Evolutionary conservation across 2,888 invertebrate species (phyloP).

Genomic region (Temnothorax ravouxi): DNA sequence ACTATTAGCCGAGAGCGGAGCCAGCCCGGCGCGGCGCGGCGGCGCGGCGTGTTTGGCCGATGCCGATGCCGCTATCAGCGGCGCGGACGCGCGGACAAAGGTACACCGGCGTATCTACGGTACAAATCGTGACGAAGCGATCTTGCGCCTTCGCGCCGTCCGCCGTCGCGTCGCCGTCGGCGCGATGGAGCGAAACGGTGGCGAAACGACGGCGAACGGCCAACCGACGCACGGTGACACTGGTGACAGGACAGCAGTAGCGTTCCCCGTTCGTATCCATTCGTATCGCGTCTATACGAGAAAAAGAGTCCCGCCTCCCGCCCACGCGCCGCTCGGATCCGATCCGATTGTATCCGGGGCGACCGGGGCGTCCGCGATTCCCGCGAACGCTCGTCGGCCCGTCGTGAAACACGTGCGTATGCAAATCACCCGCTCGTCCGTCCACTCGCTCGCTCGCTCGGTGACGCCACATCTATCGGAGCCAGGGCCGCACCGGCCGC

Average conservation of each 20-base stretch:
- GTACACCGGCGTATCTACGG: constrained; percentile 46
- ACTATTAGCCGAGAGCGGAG: neutral
- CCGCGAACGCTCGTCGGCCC: neutral
- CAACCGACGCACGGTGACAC: neutral
- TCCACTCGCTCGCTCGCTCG: neutral
- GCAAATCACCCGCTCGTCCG: constrained; percentile 56
- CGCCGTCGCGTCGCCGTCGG: constrained; percentile 11
- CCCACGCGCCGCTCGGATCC: neutral
- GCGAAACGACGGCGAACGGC: neutral
- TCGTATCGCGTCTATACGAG: neutral
- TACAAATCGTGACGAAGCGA: constrained; percentile 60
- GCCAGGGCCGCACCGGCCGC: constrained; percentile 2
- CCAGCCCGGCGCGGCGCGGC: neutral
- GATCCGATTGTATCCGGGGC: too few species aligned
- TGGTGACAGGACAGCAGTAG: too few species aligned
- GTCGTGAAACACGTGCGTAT: constrained; percentile 67
- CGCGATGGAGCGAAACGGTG: neutral
- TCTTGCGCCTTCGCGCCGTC: constrained; percentile 28
- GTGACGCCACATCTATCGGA: constrained; percentile 61
- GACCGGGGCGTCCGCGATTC: too few species aligned
- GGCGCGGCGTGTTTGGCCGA: neutral
- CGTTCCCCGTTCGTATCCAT: too few species aligned
- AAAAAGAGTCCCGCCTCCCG: neutral
- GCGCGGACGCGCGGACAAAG: constrained; percentile 16
- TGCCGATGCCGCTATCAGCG: constrained; percentile 34